Evolutionary conservation across 2,113 vertebrate genomes (phyloP).

Genomic region (Malurus elegans): DNA sequence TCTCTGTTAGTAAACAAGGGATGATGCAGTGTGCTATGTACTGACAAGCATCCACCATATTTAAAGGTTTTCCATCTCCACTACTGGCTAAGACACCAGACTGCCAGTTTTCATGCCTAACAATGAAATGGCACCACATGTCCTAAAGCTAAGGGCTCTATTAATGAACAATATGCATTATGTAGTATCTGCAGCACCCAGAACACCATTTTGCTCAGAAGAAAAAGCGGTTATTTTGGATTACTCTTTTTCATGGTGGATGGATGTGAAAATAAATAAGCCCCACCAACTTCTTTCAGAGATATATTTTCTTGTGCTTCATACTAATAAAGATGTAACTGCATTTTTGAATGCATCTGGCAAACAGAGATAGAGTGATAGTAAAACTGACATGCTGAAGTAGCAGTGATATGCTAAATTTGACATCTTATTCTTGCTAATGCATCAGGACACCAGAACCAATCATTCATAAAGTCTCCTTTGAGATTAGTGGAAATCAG

Average conservation of each 20-base stretch:
- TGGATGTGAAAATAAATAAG: not conserved
- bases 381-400: slow-evolving; percentile 26
- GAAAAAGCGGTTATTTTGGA: not conserved
- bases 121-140: not conserved
- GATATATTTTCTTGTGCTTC: not conserved
- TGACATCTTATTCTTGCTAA: slow-evolving; percentile 22
- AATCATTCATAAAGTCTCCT: slow-evolving; percentile 39
- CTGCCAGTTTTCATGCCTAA: not conserved
- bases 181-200: not conserved
- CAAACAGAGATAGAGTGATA: not conserved
- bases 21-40: not conserved
- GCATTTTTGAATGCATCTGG: not conserved
- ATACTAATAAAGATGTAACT: not conserved
- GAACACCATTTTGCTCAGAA: not conserved
- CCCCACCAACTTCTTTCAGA: not conserved
- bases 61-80: not conserved
- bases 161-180: not conserved
- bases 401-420: slow-evolving; percentile 21
- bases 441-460: not conserved
- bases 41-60: not conserved
- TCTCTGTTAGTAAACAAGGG: not conserved
- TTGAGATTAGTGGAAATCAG: not conserved
- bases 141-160: not conserved
- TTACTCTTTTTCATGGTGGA: not conserved
- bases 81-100: not conserved